phyloP scores from a whole-genome alignment of 2,888 invertebrate genomes.

The Platycheirus albimanus region DNA sequence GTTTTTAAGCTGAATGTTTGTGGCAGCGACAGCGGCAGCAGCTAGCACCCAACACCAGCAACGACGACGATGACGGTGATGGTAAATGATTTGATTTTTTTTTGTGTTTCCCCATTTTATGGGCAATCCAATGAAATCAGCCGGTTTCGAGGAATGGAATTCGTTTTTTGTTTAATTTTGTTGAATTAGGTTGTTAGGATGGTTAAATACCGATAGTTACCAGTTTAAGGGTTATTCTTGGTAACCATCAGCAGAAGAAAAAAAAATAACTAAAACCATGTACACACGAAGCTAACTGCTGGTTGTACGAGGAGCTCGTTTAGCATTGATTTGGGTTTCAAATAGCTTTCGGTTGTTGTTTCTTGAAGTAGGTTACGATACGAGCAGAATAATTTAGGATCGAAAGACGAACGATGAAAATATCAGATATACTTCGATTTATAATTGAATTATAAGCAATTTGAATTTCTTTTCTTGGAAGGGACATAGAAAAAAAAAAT shows the following conservation, averaged over 20 bases:
- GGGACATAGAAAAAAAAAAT: too few relatives aligned
- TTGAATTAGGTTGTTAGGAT: slow-evolving; percentile 70
- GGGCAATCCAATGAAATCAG: slow-evolving; percentile 15
- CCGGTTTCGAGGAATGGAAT: slow-evolving; percentile 45
- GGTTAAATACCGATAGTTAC: slow-evolving; percentile 69
- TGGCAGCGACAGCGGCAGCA: slow-evolving; percentile 14
- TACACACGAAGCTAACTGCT: too few relatives aligned
- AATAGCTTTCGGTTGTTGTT: background rate
- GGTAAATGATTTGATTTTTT: background rate
- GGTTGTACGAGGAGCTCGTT: too few relatives aligned
- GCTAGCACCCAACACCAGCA: too few relatives aligned
- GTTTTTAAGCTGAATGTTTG: slow-evolving; percentile 8
- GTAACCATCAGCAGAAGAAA: slow-evolving; percentile 34
- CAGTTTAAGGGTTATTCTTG: slow-evolving; percentile 43
- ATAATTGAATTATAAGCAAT: background rate
- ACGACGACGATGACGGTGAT: slow-evolving; percentile 11
- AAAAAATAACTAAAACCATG: background rate
- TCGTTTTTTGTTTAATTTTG: slow-evolving; percentile 62
- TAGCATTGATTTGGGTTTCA: background rate
- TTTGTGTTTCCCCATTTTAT: too few relatives aligned
- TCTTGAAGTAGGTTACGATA: slow-evolving; percentile 67
- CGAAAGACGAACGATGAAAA: slow-evolving; percentile 32
- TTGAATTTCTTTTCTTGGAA: background rate
- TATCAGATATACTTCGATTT: background rate
- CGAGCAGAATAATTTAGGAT: slow-evolving; percentile 39